phyloP scores from a whole-genome alignment of 1,140 invertebrate genomes.

The Hesperophylax magnus region DNA sequence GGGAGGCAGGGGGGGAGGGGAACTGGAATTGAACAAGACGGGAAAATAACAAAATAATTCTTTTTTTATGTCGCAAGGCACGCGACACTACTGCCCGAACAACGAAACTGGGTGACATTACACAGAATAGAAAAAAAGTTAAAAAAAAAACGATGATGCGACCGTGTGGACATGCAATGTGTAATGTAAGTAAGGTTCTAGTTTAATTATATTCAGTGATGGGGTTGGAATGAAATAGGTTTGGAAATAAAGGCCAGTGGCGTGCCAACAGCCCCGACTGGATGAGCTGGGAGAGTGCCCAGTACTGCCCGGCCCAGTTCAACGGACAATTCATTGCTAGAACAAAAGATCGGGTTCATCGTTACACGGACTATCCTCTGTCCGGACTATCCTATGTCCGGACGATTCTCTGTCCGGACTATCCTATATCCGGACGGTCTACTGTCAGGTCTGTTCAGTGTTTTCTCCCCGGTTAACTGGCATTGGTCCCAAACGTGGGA shows the following conservation, averaged over 20 bases:
- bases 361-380: no score
- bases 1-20: no score
- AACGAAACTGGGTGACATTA: conserved; percentile 22
- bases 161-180: conserved; percentile 21
- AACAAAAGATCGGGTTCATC: background rate
- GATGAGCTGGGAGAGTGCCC: background rate
- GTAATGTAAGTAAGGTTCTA: conserved; percentile 6
- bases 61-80: conserved; percentile 41
- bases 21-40: conserved; percentile 10
- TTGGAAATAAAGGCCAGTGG: no score
- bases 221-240: no score
- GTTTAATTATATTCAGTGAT: conserved; percentile 7
- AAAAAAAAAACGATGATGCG: conserved; percentile 25
- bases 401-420: no score
- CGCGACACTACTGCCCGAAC: conserved; percentile 37
- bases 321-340: background rate
- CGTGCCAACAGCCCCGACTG: background rate
- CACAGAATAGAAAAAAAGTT: background rate
- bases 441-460: no score
- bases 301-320: background rate
- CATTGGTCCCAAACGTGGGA: no score
- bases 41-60: conserved; percentile 36
- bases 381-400: no score
- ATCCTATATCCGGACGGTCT: no score
- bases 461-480: no score